Conservation (phyloP, 2,113 vertebrate species). For the Myrmophylax atrothorax region DNA sequence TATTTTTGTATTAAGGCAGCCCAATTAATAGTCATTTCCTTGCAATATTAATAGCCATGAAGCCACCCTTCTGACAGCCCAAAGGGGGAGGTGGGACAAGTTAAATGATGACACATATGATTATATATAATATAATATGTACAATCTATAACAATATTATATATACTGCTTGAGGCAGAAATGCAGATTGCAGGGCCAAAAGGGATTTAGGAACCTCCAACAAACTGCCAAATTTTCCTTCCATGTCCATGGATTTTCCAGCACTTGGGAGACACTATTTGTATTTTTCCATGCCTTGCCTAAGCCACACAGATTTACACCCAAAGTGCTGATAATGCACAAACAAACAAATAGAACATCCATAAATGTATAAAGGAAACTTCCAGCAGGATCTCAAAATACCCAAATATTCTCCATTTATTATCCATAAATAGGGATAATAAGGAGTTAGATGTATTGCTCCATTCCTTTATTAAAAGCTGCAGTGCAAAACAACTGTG, state of each 20-base stretch:
- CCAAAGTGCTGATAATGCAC: neutral
- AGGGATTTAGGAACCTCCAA: neutral
- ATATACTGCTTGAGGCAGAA: accelerated
- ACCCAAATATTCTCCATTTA: neutral
- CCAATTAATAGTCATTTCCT: neutral
- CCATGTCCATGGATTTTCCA: accelerated
- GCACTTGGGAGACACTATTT: neutral
- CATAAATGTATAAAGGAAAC: neutral
- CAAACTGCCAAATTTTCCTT: neutral
- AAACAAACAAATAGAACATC: neutral
- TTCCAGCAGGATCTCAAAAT: neutral
- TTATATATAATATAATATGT: neutral
- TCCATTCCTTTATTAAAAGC: neutral
- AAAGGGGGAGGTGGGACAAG: accelerated
- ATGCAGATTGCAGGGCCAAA: neutral
- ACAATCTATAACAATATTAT: neutral
- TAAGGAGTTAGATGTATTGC: neutral
- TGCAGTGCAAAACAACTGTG: neutral
- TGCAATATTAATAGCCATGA: neutral
- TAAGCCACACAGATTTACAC: neutral
- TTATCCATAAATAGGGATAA: neutral
- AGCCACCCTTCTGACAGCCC: neutral
- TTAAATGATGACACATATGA: accelerated
- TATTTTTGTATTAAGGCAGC: neutral
- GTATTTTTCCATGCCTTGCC: neutral